Conservation (phyloP, 1,140 invertebrate species). For the Hyposmocoma kahamanoa region DNA sequence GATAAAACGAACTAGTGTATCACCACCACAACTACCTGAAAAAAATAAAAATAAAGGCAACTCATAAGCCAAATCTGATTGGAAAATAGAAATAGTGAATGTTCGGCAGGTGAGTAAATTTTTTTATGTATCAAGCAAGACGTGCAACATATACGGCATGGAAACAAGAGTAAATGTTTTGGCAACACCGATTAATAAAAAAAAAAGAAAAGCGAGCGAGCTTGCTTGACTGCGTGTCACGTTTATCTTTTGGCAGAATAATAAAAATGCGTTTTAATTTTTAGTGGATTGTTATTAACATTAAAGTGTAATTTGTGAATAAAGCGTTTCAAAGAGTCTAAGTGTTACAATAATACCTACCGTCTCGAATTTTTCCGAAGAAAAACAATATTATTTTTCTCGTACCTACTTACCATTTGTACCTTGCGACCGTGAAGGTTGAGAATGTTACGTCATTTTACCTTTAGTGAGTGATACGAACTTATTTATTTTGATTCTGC, state of each 20-base stretch:
- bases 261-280: conserved; percentile 13
- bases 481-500: conserved; percentile 42
- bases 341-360: too few species aligned
- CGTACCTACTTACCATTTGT: conserved; percentile 43
- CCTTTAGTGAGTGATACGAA: conserved; percentile 61
- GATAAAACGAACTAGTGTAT: too few species aligned
- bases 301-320: conserved; percentile 35
- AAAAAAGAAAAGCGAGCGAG: not conserved
- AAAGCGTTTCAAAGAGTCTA: conserved; percentile 26
- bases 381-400: conserved; percentile 42
- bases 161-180: too few species aligned
- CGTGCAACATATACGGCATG: too few species aligned
- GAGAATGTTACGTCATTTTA: conserved; percentile 72
- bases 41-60: too few species aligned
- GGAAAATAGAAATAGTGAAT: too few species aligned
- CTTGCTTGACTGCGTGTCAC: conserved; percentile 70
- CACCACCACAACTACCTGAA: too few species aligned
- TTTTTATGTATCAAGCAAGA: too few species aligned
- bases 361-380: not conserved
- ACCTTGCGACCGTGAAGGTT: conserved; percentile 70
- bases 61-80: too few species aligned
- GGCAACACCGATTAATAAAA: not conserved
- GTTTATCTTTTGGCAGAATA: conserved; percentile 51
- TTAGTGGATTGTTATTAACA: conserved; percentile 32
- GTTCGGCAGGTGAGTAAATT: too few species aligned